Conservation (phyloP, 2,797 vertebrate species). For the Crocidura indochinensis region DNA sequence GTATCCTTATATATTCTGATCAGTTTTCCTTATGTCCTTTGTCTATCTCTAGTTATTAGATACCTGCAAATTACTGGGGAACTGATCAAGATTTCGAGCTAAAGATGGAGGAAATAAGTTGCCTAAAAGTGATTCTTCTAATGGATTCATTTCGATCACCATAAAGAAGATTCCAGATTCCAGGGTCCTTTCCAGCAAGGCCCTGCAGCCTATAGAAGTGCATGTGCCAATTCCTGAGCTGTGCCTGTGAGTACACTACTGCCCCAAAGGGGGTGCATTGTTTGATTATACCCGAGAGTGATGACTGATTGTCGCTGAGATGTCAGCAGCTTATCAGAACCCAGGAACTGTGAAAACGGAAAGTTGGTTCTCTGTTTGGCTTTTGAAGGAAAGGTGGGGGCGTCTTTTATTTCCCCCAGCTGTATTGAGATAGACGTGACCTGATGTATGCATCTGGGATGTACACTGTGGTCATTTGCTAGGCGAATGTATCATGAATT, state of each 20-base stretch:
- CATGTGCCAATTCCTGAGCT: constrained; percentile 75
- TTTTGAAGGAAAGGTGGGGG: not conserved
- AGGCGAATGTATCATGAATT: not conserved
- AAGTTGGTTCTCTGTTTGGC: not conserved
- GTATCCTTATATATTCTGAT: not conserved
- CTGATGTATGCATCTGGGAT: not conserved
- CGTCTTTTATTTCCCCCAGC: not conserved
- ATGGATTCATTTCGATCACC: not conserved
- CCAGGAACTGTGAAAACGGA: too few relatives aligned
- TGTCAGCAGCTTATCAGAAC: not conserved
- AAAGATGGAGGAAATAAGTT: constrained; percentile 51
- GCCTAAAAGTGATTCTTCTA: constrained; percentile 50
- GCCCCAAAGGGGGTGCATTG: not conserved
- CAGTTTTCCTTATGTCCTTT: not conserved
- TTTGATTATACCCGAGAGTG: not conserved
- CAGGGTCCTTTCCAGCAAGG: not conserved
- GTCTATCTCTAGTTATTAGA: constrained; percentile 36
- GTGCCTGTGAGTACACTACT: constrained; percentile 75
- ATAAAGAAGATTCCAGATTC: constrained; percentile 63
- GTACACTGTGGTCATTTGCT: not conserved
- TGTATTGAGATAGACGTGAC: not conserved
- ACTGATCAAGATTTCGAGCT: constrained; percentile 34
- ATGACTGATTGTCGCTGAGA: not conserved
- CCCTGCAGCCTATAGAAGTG: constrained; percentile 80
- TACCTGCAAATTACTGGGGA: constrained; percentile 34